Evolutionary conservation across 2,113 vertebrate genomes (phyloP), one percentile per base, ranked within the genome.

Genomic region (Lasiurus borealis): DNA sequence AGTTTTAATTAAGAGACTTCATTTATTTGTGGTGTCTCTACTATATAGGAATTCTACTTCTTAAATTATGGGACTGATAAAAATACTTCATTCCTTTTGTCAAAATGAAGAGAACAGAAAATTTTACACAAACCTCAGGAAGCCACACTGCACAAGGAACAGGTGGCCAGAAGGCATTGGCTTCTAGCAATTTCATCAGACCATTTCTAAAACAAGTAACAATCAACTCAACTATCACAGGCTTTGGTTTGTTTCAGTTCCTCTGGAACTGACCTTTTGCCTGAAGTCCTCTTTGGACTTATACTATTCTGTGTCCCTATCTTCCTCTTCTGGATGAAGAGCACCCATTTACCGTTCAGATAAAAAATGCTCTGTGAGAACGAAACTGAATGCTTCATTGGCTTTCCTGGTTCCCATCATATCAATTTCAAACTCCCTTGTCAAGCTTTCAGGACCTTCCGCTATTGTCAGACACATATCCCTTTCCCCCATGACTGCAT

Each of bases 121-220:
- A 81, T 94, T 92, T 96, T 78, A 25, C 44, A 72, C 6, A 87
- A 75, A 85, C 18, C 16, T 97, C 34, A 88, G 73, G 89, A 78
- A 90, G 34, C 48, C 54, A 75, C 3, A 54, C 16, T 85, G 5
- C 29, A 90, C 54, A 78, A 88, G 40, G 52, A 85, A 93, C n/a
- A 85, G 66, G 34, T 95, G 52, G 86, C 12, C 59, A 73, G 34
- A 91, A 94, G 81, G 66, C 25, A 76, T 18, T 62, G 87, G 54
- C 62, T 86, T 91, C 91, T 91, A 93, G 84, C 46, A 73, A 8
- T 81, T 84, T 94, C 46, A 23, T 96, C 36, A 48, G 31, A 72
- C 46, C 91, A 89, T 93, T 73, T 95, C 54, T 96, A 90, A 91
- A 96, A 87, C 84, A 94, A 82, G 40, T 44, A 80, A 92, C 46